Evolutionary conservation across 2,888 invertebrate genomes (phyloP).

Genomic region (Melolontha melolontha): DNA sequence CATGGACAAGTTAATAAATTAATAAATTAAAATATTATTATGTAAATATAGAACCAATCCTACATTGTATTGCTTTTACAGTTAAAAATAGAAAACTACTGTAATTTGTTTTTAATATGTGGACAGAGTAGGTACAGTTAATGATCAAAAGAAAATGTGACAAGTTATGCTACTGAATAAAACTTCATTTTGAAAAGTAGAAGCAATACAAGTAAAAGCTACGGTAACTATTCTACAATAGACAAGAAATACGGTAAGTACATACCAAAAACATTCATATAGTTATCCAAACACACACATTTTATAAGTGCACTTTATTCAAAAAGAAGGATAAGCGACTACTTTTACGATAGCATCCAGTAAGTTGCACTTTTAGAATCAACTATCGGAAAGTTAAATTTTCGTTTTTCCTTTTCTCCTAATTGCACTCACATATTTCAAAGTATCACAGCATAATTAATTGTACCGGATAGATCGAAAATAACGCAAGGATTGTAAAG

Average conservation of each 20-base stretch:
- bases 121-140: neutral
- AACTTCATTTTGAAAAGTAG: too few species aligned
- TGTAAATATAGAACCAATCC: constrained; percentile 24
- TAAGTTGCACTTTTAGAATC: constrained; percentile 9
- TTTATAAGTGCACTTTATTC: constrained; percentile 10
- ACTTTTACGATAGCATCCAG: constrained; percentile 23
- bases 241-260: neutral
- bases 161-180: too few species aligned
- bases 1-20: neutral
- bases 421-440: constrained; percentile 21
- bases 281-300: constrained; percentile 34
- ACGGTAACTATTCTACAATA: too few species aligned
- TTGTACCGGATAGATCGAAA: constrained; percentile 18
- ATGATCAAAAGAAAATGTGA: too few species aligned
- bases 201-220: too few species aligned
- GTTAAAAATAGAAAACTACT: too few species aligned
- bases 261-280: constrained; percentile 31
- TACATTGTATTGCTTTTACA: constrained; percentile 4
- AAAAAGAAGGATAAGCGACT: constrained; percentile 14
- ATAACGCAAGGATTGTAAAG: constrained; percentile 22
- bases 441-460: constrained; percentile 29
- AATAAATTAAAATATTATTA: constrained; percentile 26
- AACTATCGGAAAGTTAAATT: constrained; percentile 24
- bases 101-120: constrained; percentile 6
- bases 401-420: constrained; percentile 28